These are phyloP conservation scores for Lichenostomus cassidix DNA, from an alignment of 2,113 vertebrate species.

Conservation along the genomic window DNA sequence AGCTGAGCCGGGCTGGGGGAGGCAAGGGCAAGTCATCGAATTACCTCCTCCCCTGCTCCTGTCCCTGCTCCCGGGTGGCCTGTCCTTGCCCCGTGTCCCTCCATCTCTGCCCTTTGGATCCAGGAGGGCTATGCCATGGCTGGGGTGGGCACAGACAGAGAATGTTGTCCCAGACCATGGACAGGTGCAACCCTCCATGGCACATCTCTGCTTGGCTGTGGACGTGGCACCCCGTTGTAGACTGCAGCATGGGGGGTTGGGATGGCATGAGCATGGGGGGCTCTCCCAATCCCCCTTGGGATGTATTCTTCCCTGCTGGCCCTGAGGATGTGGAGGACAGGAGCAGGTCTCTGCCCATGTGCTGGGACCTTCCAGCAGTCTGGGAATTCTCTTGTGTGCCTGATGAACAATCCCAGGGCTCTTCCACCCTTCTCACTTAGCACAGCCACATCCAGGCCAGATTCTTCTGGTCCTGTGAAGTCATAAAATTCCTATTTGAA, in stretches of 20 bases:
- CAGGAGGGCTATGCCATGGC: accelerated
- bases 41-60: not conserved
- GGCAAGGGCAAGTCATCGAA: not conserved
- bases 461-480: not conserved
- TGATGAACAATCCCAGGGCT: not conserved
- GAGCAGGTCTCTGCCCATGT: not conserved
- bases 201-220: not conserved
- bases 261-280: accelerated
- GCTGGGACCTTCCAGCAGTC: not conserved
- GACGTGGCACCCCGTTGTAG: accelerated
- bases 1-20: not conserved
- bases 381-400: not conserved
- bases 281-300: accelerated
- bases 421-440: not conserved
- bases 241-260: accelerated
- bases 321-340: not conserved
- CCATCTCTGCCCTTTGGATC: not conserved
- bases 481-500: not conserved
- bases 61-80: not conserved
- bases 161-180: not conserved
- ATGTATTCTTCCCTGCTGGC: not conserved
- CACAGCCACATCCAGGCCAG: accelerated
- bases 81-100: not conserved
- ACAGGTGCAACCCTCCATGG: not conserved
- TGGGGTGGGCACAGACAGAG: accelerated